Percentiles rank a stretch among this genome's conserved stretches.
Evolutionary conservation across 2,888 invertebrate genomes (phyloP).

Genomic region (Sinopyrophorus schimmeli): DNA sequence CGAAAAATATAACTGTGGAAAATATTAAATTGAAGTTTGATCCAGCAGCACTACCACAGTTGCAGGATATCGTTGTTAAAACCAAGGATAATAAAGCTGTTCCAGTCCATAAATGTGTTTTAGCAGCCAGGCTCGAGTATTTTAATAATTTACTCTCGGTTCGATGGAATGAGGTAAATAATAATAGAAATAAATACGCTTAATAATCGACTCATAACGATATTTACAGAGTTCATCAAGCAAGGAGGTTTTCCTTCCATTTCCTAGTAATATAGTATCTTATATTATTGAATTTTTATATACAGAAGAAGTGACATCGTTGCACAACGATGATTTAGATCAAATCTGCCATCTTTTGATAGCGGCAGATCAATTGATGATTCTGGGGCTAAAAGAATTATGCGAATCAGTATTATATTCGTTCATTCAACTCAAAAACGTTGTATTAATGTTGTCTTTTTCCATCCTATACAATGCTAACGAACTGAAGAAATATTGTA

Average conservation of each 20-base stretch:
- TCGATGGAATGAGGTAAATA: conserved; percentile 75
- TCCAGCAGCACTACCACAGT: conserved; percentile 39
- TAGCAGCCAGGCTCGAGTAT: conserved; percentile 81
- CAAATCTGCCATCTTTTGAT: conserved; percentile 73
- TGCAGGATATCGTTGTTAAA: conserved; percentile 51
- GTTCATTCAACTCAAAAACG: conserved; percentile 73
- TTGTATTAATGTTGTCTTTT: conserved; percentile 74
- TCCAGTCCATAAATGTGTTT: conserved; percentile 78
- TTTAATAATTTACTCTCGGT: conserved; percentile 82
- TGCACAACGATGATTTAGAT: conserved; percentile 67
- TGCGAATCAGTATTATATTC: conserved; percentile 70
- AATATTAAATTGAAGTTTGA: conserved; percentile 8
- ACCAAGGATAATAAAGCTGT: conserved; percentile 54
- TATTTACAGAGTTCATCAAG: conserved; percentile 13
- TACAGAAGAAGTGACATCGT: conserved; percentile 65
- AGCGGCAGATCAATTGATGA: conserved; percentile 79
- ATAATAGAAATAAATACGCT: too few species aligned
- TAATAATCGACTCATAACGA: background rate
- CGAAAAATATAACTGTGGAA: conserved; percentile 3
- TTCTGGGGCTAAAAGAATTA: conserved; percentile 70
- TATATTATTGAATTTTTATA: conserved; percentile 78
- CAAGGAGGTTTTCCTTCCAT: conserved; percentile 62
- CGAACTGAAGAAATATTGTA: conserved; percentile 70
- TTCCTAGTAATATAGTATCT: conserved; percentile 63
- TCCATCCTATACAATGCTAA: conserved; percentile 75